These are phyloP conservation scores for Zaprionus ornatus DNA, from an alignment of 1,140 invertebrate genomes.

Conservation along the genomic window DNA sequence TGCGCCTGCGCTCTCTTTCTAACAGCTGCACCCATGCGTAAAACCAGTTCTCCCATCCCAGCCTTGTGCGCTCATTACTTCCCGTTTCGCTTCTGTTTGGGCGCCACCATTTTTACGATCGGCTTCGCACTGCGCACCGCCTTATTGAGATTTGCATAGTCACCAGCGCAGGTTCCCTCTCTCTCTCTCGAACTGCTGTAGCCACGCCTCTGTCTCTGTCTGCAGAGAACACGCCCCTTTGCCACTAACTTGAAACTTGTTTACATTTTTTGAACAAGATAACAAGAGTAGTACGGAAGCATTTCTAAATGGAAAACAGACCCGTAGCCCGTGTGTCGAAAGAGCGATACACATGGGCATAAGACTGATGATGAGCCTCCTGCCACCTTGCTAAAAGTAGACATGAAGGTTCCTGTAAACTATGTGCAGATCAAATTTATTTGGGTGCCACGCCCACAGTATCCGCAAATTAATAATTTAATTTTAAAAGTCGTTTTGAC, in stretches of 20 bases:
- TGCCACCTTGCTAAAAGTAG: too few relatives aligned
- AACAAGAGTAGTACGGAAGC: too few relatives aligned
- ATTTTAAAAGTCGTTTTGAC: too few relatives aligned
- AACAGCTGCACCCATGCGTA: conserved; percentile 71
- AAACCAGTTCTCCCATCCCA: conserved; percentile 63
- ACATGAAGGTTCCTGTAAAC: too few relatives aligned
- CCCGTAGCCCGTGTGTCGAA: too few relatives aligned
- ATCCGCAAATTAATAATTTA: too few relatives aligned
- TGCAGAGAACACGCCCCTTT: conserved; percentile 17
- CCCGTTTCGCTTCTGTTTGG: conserved; percentile 54
- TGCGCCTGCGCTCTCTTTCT: conserved; percentile 44
- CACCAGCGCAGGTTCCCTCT: conserved; percentile 5
- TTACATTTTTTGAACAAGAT: not conserved
- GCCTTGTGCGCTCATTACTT: not conserved
- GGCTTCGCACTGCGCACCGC: conserved; percentile 10
- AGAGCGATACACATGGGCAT: too few relatives aligned
- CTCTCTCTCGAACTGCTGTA: conserved; percentile 1
- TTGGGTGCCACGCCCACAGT: too few relatives aligned
- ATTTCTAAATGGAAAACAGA: too few relatives aligned
- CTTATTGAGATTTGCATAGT: conserved; percentile 63
- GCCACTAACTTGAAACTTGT: conserved; percentile 4
- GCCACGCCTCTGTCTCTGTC: conserved; percentile 22
- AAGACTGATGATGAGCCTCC: too few relatives aligned
- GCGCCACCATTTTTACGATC: conserved; percentile 67
- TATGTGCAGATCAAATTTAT: too few relatives aligned